phyloP scores from a whole-genome alignment of 2,888 invertebrate species.

The Phymatocera aterrima region DNA sequence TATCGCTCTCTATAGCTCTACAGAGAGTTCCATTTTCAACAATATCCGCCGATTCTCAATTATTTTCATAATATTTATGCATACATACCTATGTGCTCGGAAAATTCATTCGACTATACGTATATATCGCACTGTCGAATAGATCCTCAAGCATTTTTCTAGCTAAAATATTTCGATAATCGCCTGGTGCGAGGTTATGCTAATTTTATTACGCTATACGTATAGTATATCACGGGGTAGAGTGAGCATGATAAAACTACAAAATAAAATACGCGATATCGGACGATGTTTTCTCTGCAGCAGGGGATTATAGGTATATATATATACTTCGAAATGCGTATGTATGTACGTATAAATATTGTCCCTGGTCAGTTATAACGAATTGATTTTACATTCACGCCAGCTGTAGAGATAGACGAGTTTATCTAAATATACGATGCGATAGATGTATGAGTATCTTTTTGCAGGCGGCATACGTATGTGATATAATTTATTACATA shows the following conservation, averaged over 20 bases:
- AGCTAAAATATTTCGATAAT: too few species aligned
- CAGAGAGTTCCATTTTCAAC: slow-evolving; percentile 11
- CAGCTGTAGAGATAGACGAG: neutral
- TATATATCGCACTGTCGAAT: neutral
- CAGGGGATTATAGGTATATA: neutral
- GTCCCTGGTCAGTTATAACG: neutral
- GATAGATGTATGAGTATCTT: neutral
- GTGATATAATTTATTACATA: neutral
- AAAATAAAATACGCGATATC: too few species aligned
- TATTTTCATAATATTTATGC: neutral
- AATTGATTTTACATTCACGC: neutral
- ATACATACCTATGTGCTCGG: neutral
- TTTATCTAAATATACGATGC: neutral
- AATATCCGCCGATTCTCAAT: neutral
- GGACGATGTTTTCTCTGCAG: too few species aligned
- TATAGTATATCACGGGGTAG: too few species aligned
- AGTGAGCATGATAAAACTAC: too few species aligned
- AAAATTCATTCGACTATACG: neutral
- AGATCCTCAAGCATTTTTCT: too few species aligned
- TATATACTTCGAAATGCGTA: too few species aligned
- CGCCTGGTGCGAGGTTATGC: too few species aligned
- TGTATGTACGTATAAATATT: neutral
- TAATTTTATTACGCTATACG: too few species aligned
- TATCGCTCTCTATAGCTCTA: slow-evolving; percentile 34
- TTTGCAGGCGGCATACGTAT: neutral